Base-by-base conservation (phyloP, 2,888 invertebrate genomes). In the Aethes cnicana region DNA sequence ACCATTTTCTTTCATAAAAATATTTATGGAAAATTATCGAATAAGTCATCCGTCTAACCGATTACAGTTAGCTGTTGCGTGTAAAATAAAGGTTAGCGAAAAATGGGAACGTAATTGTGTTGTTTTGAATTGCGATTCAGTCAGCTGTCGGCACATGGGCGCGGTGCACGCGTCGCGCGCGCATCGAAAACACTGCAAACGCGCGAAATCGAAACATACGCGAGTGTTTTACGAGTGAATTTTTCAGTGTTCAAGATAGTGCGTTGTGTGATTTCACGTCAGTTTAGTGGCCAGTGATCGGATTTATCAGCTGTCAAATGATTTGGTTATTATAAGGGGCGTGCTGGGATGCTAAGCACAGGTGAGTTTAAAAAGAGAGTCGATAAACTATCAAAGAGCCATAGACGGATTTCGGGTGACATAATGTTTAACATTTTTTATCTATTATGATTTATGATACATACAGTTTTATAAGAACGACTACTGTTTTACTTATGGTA, bases 111-210 rank as follows among this genome's bases (percentile, higher is more conserved):
- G 39, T 21, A 39, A 25, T 74, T 68, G 74, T 70, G 82, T 78
- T 82, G 81, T 84, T 83, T 82, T 81, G 84, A 80, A 84, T 84
- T 81, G 83, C 82, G 79, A 80, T 84, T 84, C 87, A 88, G 89
- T 89, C 84, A 88, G 87, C 85, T 87, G 87, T 81, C 80, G 81
- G 82, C 84, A 77, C 66, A 86, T 79, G 84, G 72, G 73, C 74
- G 72, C 67, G 72, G 67, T 76, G 82, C 80, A 86, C 86, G 88
- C 81, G 83, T 75, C 79, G 86, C 83, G 83, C 84, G 88, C 87
- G 86, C 87, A 83, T 58, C 70, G 63, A 37, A 36, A 57, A 57
- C 59, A 62, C 69, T 60, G 61, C 54, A 53, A 39, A 77, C 81
- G 83, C 81, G 82, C 79, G 75, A 65, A 66, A 63, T 66, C 61